Evolutionary conservation across 2,888 invertebrate genomes (phyloP).

Genomic region (Peribatodes rhomboidaria): DNA sequence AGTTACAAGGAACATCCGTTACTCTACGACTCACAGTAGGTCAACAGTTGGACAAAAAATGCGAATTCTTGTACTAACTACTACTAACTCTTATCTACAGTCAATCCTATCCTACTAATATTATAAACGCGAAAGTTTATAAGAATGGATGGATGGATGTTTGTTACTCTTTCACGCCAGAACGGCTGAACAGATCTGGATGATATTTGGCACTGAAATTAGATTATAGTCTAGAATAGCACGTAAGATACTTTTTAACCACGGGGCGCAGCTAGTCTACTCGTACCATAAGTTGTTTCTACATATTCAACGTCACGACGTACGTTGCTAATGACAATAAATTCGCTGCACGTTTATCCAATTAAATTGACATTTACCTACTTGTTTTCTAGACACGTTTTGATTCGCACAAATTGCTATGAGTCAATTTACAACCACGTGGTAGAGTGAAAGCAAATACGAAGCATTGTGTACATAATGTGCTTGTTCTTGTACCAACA

Average conservation of each 20-base stretch:
- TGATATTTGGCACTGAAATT: too few species aligned
- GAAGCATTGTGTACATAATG: neutral
- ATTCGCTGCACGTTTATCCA: conserved; percentile 57
- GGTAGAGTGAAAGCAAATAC: conserved; percentile 27
- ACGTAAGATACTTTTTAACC: too few species aligned
- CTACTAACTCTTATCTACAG: neutral
- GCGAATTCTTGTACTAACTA: neutral
- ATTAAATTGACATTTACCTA: conserved; percentile 59
- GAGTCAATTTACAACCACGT: conserved; percentile 30
- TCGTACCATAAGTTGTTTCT: neutral
- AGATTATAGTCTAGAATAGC: too few species aligned
- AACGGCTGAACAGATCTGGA: too few species aligned
- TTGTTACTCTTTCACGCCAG: too few species aligned
- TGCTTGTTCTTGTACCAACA: neutral
- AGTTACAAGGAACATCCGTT: too few species aligned
- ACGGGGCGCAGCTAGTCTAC: too few species aligned
- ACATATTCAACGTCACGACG: conserved; percentile 41
- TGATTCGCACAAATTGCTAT: conserved; percentile 32
- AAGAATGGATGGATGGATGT: too few species aligned
- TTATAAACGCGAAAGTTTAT: too few species aligned
- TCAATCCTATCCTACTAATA: too few species aligned
- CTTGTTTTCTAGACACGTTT: conserved; percentile 48
- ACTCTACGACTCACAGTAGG: neutral
- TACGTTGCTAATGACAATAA: conserved; percentile 46
- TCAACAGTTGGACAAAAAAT: neutral